These are phyloP conservation scores for Brienomyrus brachyistius DNA, from an alignment of 2,113 vertebrate species.

Conservation along the genomic window DNA sequence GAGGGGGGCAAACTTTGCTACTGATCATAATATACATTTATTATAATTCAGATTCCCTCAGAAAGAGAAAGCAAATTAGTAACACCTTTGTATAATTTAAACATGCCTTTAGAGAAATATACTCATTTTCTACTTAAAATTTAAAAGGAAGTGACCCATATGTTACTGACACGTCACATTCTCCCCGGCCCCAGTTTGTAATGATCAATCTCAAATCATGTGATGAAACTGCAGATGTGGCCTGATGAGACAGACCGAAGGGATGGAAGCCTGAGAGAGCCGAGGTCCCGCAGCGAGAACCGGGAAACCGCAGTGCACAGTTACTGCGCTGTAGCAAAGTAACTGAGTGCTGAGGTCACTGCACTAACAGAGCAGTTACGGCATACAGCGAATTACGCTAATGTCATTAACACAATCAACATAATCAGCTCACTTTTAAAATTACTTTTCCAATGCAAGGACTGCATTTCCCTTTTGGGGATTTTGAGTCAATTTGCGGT, in stretches of 20 bases:
- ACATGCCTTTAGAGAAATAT: neutral
- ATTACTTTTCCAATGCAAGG: neutral
- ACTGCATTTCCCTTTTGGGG: neutral
- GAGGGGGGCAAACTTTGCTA: neutral
- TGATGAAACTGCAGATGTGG: neutral
- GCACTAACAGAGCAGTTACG: neutral
- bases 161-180: neutral
- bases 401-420: conserved; percentile 2
- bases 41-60: neutral
- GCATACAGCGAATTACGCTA: neutral
- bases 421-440: neutral
- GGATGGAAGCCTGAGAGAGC: neutral
- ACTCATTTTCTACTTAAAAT: neutral
- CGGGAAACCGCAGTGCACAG: neutral
- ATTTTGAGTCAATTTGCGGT: neutral
- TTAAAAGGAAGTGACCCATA: neutral
- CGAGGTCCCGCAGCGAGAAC: neutral
- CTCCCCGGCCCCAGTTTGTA: neutral
- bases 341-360: neutral
- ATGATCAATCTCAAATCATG: neutral
- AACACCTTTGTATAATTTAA: neutral
- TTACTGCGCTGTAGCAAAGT: too few relatives aligned
- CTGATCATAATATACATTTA: neutral
- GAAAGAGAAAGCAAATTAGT: neutral
- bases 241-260: neutral